These are phyloP conservation scores for Amiota communis DNA, from an alignment of 2,888 invertebrate genomes.

Conservation along the genomic window DNA sequence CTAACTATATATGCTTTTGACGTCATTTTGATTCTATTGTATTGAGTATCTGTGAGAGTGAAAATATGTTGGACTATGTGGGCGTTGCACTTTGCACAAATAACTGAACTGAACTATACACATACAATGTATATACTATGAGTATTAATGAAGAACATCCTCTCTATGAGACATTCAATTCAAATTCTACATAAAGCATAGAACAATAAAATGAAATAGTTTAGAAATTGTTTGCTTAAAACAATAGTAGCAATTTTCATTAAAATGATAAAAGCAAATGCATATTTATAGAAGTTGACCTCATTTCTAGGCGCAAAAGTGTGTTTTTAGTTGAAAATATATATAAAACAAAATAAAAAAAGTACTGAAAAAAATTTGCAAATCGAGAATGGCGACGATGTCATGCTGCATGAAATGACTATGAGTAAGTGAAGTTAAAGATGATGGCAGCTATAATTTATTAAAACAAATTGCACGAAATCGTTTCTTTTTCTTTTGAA, in stretches of 20 bases:
- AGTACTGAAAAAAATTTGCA: background rate
- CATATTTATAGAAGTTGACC: slow-evolving; percentile 25
- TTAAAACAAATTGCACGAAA: slow-evolving; percentile 29
- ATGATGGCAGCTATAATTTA: slow-evolving; percentile 12
- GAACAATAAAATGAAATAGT: no score
- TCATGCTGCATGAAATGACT: background rate
- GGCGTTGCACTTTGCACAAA: background rate
- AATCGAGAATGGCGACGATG: slow-evolving; percentile 13
- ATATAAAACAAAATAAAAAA: slow-evolving; percentile 4
- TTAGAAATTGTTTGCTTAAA: no score
- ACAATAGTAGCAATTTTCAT: background rate
- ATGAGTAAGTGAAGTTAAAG: background rate
- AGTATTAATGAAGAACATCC: background rate
- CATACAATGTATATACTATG: no score
- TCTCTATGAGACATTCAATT: no score
- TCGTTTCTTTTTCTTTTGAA: no score
- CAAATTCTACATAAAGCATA: no score
- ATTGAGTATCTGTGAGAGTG: no score
- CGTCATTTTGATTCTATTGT: no score
- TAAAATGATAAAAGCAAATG: slow-evolving; percentile 21
- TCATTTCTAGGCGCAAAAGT: slow-evolving; percentile 9
- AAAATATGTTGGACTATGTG: background rate
- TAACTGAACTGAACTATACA: no score
- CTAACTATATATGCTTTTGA: no score
- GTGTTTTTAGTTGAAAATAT: background rate